Base-by-base conservation (phyloP, 2,888 invertebrate species). In the Cryptus armator region DNA sequence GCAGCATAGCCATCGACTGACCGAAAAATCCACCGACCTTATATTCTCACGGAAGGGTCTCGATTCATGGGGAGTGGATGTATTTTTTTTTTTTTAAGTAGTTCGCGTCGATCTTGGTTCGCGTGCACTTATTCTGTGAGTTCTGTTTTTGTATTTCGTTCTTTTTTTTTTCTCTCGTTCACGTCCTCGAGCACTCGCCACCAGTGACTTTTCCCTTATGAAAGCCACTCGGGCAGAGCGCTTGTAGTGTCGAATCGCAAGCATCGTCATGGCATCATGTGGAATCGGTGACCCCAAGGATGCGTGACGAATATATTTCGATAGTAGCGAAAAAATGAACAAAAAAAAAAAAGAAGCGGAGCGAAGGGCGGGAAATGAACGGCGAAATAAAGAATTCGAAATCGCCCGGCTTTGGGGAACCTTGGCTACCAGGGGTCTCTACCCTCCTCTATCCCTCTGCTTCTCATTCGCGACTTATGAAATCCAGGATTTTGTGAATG, bases 401-500 rank as follows among this genome's bases (percentile, higher is more conserved):
- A 37, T 44, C 56, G 4, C 44, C 43, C 14, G 12, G 48, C 2
- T 48, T 14, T 51, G 51, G 51, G 14, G 5, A 14, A 16, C 51
- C 51, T 37, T 1, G 16, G 12, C 51, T 4, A 51, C 51, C 51
- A 37, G 37, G 37, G 37, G 5, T 37, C 37, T 37, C 37, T 7
- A 9, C 37, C 37, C 37, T 37, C 37, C 7, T 37, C 37, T 37
- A 37, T 37, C 37, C 37, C 5, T 12, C 5, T 12, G 24, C 32
- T 29, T 10, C 64, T 24, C 3, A 19, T 14, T 9, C 43, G 12
- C 62, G 19, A 70, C 67, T 62, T 48, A 78, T 68, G 48, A 86
- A 88, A 88, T 76, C 79, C 78, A n/a, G 77, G 78, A 87, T 88
- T 88, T 89, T 79, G 83, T 71, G 48, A 86, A 81, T 72, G 83